Percentiles rank a stretch among this genome's conserved stretches.
Conservation (phyloP, 2,797 vertebrate species). For the Clarias laeviceps region DNA sequence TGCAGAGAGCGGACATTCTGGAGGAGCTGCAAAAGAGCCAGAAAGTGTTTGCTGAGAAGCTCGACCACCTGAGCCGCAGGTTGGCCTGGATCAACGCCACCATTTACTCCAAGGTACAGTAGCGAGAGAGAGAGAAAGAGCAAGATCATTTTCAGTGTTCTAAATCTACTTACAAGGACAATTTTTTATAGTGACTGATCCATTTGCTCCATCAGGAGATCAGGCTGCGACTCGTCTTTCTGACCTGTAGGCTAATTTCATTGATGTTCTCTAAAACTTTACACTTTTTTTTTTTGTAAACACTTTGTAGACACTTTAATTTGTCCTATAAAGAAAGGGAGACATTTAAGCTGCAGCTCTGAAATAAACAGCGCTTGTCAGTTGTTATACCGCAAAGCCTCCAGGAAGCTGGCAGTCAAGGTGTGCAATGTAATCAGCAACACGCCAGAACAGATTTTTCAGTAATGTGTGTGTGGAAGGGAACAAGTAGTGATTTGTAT, state of each 20-base stretch:
- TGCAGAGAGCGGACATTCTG: conserved; percentile 89
- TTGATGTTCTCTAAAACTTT: conserved; percentile 13
- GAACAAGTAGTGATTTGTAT: background rate
- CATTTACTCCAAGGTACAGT: conserved; percentile 92
- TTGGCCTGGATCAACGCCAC: conserved; percentile 98
- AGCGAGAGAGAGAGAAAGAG: background rate
- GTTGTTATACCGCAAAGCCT: background rate
- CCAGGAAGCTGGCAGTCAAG: conserved; percentile 3
- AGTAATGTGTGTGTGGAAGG: background rate
- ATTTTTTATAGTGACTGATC: background rate
- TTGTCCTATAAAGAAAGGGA: background rate
- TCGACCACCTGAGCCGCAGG: conserved; percentile 93
- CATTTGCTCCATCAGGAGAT: background rate
- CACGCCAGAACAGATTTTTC: conserved; percentile 19
- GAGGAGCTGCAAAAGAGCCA: conserved; percentile 93
- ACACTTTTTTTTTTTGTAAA: background rate
- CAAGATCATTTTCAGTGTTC: background rate
- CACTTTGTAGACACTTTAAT: background rate
- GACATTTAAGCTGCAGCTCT: conserved; percentile 23
- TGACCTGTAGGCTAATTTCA: background rate
- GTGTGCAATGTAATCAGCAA: conserved; percentile 15
- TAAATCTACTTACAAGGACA: background rate
- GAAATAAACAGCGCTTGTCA: conserved; percentile 5
- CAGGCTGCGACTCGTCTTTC: background rate
- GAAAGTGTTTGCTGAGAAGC: conserved; percentile 94